Base-by-base conservation (phyloP, 2,888 invertebrate species). In the Leptogaster cylindrica region DNA sequence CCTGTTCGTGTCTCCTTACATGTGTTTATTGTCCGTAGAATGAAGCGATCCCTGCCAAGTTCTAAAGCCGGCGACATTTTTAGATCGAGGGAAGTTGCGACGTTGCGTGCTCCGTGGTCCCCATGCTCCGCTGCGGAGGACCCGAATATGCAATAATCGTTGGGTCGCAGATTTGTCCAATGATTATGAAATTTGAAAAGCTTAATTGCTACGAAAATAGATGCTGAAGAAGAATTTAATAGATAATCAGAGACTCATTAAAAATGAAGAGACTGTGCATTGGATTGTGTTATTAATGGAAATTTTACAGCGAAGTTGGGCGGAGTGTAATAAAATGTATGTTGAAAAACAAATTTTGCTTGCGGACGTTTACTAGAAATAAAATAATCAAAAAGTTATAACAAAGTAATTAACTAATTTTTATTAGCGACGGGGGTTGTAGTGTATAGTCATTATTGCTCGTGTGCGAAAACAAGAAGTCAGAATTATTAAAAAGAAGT, bases 1-100 rank as follows among this genome's bases (percentile, higher is more conserved):
- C 67, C 67, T 69, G 69, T 67, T 69, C 33, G 33, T 69, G 67
- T 69, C 65, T 50, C 51, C 46, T 8, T 55, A 69, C 69, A 69
- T 64, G 61, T 67, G 69, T 66, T 69, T 27, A 67, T 67, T 67
- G 66, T 69, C 69, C 52, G 39, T 55, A 39, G 55, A 55, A 55
- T 55, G 55, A 55, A 55, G 55, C 39, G 23, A 55, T 55, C 55
- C 55, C 36, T 55, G 55, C 55, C 36, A 55, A 55, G 39, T 55
- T 55, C 36, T 55, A 16, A 28, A 16, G 33, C 14, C 18, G 18
- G 52, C 27, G 18, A 18, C 52, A 31, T 16, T 52, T 52, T 52
- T 52, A 27, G 52, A 52, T 39, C 6, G n/a, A 5, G 12, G 12
- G 3, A 44, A 3, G 10, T 18, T 7, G 18, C 16, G 31, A 31